Evolutionary conservation across 37 sponge, comb jelly and placozoan species (phyloP).

Genomic region (Cliona cf. orientalis): DNA sequence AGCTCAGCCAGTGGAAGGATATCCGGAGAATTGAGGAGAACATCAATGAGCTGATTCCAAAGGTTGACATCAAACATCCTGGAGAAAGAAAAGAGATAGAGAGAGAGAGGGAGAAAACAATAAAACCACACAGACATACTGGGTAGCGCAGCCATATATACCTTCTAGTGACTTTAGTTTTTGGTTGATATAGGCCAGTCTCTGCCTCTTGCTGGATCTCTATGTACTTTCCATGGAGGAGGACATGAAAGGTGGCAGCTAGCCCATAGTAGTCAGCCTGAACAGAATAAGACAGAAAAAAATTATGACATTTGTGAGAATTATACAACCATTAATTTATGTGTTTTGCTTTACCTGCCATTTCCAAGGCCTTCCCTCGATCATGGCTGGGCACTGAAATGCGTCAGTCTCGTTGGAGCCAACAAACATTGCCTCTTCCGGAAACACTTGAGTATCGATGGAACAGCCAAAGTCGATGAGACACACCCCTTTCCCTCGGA

Average conservation of each 20-base stretch:
- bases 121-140: background rate
- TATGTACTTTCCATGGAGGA: conserved; percentile 50
- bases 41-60: background rate
- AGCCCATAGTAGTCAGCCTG: conserved; percentile 36
- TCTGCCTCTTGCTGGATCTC: background rate
- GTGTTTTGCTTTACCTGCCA: conserved; percentile 25
- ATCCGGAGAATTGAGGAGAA: background rate
- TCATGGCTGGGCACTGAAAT: conserved; percentile 50
- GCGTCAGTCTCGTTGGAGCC: conserved; percentile 40
- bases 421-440: conserved; percentile 17
- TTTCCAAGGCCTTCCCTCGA: conserved; percentile 42
- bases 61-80: background rate
- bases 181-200: conserved; percentile 18
- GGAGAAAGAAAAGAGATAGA: too few relatives aligned
- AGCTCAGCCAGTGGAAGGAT: conserved; percentile 1
- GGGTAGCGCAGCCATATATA: background rate
- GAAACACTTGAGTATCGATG: conserved; percentile 34
- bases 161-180: background rate
- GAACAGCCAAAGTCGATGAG: conserved; percentile 66
- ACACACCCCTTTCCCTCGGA: conserved; percentile 20
- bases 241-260: conserved; percentile 25
- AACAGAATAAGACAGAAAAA: background rate
- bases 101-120: background rate
- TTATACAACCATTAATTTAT: background rate
- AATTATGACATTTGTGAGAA: background rate